phyloP scores from a whole-genome alignment of 2,797 vertebrate species.

The Aselliscus stoliczkanus region DNA sequence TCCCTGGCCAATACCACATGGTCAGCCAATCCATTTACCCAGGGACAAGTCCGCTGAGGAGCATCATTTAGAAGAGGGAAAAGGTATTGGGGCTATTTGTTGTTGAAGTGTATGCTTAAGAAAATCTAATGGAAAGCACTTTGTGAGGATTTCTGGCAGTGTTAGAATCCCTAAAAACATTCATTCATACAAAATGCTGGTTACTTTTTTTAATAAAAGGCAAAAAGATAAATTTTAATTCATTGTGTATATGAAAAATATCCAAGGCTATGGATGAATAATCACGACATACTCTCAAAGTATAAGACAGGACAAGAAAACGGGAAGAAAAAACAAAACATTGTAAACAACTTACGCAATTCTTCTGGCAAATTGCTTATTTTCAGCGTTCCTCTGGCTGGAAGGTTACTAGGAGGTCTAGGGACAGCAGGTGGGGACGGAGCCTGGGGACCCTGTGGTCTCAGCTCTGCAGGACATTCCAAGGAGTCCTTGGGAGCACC shows the following conservation, averaged over 20 bases:
- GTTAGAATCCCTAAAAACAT: slow-evolving; percentile 50
- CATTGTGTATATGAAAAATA: slow-evolving; percentile 22
- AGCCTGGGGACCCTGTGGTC: slow-evolving; percentile 54
- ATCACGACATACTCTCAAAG: not conserved
- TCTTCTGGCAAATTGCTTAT: slow-evolving; percentile 91
- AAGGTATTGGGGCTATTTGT: not conserved
- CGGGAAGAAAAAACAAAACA: not conserved
- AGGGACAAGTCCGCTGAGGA: not conserved
- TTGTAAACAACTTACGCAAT: slow-evolving; percentile 87
- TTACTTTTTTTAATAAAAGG: slow-evolving; percentile 37
- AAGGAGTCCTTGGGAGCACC: slow-evolving; percentile 54
- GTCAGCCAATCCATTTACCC: slow-evolving; percentile 22
- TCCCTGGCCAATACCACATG: slow-evolving; percentile 29
- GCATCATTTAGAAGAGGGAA: slow-evolving; percentile 4
- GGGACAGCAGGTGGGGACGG: slow-evolving; percentile 73
- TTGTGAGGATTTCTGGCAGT: slow-evolving; percentile 44
- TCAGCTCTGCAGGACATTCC: slow-evolving; percentile 65
- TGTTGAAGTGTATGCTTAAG: slow-evolving; percentile 41
- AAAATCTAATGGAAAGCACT: slow-evolving; percentile 67
- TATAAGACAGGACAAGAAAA: slow-evolving; percentile 39
- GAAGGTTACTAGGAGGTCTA: slow-evolving; percentile 70
- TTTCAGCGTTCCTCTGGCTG: slow-evolving; percentile 83
- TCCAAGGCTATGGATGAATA: slow-evolving; percentile 38
- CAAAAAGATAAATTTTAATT: slow-evolving; percentile 47
- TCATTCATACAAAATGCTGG: slow-evolving; percentile 18